A percentile compares a stretch with the other conserved stretches of the same genome.
phyloP scores from a whole-genome alignment of 30 jellyfish, hydroid and myxozoan genomes.

The Cassiopea xamachana region DNA sequence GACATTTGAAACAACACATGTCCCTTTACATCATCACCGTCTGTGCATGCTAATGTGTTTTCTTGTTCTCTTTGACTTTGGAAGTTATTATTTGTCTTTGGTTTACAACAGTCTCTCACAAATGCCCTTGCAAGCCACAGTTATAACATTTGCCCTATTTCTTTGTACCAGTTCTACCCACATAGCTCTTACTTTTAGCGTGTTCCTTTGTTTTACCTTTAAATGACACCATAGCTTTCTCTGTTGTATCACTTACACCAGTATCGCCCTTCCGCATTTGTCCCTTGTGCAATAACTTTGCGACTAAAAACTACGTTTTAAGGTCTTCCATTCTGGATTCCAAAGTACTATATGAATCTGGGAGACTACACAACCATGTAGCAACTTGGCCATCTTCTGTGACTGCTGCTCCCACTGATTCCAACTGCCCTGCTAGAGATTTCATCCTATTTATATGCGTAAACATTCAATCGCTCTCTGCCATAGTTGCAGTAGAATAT shows the following conservation, averaged over 20 bases:
- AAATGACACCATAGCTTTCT: background rate
- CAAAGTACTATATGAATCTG: slow-evolving; percentile 26
- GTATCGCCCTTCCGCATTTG: background rate
- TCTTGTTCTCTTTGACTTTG: background rate
- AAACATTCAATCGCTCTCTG: slow-evolving; percentile 13
- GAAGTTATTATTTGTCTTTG: background rate
- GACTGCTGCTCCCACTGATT: slow-evolving; percentile 6
- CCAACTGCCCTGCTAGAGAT: slow-evolving; percentile 37
- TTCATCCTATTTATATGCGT: slow-evolving; percentile 18
- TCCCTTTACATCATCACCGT: background rate
- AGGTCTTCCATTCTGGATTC: slow-evolving; percentile 31
- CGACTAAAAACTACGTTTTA: background rate
- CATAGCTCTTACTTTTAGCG: too few relatives aligned
- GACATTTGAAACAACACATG: too few relatives aligned
- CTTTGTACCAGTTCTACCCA: background rate
- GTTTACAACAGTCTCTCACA: background rate
- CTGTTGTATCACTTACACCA: background rate
- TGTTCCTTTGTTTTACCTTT: background rate
- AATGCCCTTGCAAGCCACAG: background rate
- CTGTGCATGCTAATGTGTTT: background rate
- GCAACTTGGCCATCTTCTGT: slow-evolving; percentile 35
- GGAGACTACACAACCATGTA: slow-evolving; percentile 38
- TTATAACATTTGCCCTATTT: background rate
- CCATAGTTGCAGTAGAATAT: slow-evolving; percentile 12
- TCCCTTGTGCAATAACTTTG: slow-evolving; percentile 31